phyloP scores from a whole-genome alignment of 2,113 vertebrate species.

The Raja brachyura region DNA sequence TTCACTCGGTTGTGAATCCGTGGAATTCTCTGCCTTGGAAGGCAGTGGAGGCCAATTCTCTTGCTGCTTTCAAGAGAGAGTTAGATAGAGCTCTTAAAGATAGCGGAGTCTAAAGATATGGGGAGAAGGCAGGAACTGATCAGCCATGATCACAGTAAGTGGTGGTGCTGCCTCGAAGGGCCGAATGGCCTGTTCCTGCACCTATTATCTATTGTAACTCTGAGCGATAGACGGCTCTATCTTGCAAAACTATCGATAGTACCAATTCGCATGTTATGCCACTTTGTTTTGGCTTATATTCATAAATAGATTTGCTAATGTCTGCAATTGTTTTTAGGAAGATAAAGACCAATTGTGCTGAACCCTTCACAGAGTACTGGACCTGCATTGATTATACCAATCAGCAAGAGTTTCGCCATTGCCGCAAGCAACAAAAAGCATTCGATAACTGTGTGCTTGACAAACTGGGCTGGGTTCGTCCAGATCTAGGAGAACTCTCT shows the following conservation, averaged over 20 bases:
- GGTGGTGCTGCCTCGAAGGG: too few relatives aligned
- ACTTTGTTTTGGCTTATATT: not conserved
- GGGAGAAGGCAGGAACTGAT: too few relatives aligned
- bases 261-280: not conserved
- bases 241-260: not conserved
- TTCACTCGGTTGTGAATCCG: too few relatives aligned
- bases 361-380: conserved; percentile 93
- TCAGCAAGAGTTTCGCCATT: conserved; percentile 65
- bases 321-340: conserved; percentile 57
- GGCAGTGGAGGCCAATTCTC: too few relatives aligned
- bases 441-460: conserved; percentile 91
- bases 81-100: too few relatives aligned
- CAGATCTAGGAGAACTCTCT: conserved; percentile 81
- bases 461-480: conserved; percentile 88
- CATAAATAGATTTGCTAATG: not conserved
- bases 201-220: too few relatives aligned
- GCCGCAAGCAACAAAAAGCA: conserved; percentile 74
- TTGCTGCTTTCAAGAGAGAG: too few relatives aligned
- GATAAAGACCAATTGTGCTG: conserved; percentile 79
- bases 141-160: too few relatives aligned
- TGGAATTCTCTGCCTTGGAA: too few relatives aligned
- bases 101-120: too few relatives aligned
- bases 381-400: conserved; percentile 78
- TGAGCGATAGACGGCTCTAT: too few relatives aligned
- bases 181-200: too few relatives aligned